Base-by-base conservation (phyloP, 1,140 invertebrate species). In the Ganaspis sp. region DNA sequence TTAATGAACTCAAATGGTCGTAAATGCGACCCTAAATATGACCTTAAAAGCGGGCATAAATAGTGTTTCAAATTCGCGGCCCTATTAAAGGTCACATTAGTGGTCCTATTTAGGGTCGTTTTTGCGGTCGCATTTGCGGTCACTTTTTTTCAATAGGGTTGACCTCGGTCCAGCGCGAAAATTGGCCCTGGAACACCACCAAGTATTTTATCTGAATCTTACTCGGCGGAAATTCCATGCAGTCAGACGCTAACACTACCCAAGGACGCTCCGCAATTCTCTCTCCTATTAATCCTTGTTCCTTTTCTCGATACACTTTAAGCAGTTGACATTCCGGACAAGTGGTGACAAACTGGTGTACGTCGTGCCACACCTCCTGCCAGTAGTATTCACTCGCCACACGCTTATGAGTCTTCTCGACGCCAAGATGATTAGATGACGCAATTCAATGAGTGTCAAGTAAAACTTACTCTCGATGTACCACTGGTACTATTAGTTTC, bases 401-500 rank as follows among this genome's bases (percentile, higher is more conserved):
- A 0, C 71, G 23, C 72, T 40, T 4, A 49, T 79, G 84, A 4
- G 86, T 89, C 75, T 89, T 89, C 34, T 84, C 79, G 8, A 85
- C 72, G 9, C 85, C 88, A 6, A 85, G 64, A 72, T 89, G 87
- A 3, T 85, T 86, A 21, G 84, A 69, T 1, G 76, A 82, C 11
- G 85, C 83, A n/a, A n/a, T 42, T 80, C 79, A 26, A 75, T 87
- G 86, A 26, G 77, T 75, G 45, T 85, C 53, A 1, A 45, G 0
- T 9, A 87, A 75, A 4, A 86, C 72, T 76, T 73, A 69, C 80
- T 80, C 8, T 23, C 82, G 45, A 21, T 45, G 4, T 54, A 83
- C 78, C 23, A 4, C 17, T 23, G 84, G 83, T 9, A 86, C 74
- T 9, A 87, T 85, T 38, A 83, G 72, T 49, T 85, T 88, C 84